Evolutionary conservation across 2,888 invertebrate species (phyloP).

Genomic region (Euzetes globulus): DNA sequence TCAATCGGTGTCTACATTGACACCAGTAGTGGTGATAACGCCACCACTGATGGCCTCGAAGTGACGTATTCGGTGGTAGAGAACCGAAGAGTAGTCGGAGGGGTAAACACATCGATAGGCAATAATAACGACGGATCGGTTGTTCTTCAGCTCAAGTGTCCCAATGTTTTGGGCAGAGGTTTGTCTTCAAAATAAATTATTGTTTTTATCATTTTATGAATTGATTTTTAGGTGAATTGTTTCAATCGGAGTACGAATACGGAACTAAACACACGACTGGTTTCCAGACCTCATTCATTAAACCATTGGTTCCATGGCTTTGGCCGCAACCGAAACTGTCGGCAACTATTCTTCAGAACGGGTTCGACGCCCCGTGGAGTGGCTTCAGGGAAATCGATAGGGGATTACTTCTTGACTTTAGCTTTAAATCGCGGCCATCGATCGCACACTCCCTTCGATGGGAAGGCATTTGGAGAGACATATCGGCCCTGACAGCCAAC

Average conservation of each 20-base stretch:
- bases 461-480: conserved; percentile 75
- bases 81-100: conserved; percentile 69
- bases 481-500: conserved; percentile 62
- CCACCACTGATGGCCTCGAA: conserved; percentile 68
- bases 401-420: conserved; percentile 66
- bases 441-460: conserved; percentile 77
- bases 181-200: background rate
- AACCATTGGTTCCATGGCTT: conserved; percentile 32
- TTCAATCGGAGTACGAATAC: conserved; percentile 74
- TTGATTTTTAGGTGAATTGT: conserved; percentile 54
- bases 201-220: background rate
- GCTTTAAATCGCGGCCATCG: conserved; percentile 48
- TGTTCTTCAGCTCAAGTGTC: conserved; percentile 60
- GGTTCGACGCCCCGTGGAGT: conserved; percentile 69
- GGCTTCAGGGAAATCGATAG: conserved; percentile 71
- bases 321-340: conserved; percentile 47
- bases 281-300: conserved; percentile 64
- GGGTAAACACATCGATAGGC: conserved; percentile 75
- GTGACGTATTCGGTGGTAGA: conserved; percentile 82
- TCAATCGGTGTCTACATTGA: conserved; percentile 79
- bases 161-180: conserved; percentile 75
- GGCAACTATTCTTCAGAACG: conserved; percentile 62
- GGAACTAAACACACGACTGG: conserved; percentile 74
- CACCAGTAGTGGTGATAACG: conserved; percentile 49
- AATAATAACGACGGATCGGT: conserved; percentile 83